Evolutionary conservation across 2,888 invertebrate genomes (phyloP), one percentile per base, ranked within the genome.

Genomic region (Ormyrus labotus): DNA sequence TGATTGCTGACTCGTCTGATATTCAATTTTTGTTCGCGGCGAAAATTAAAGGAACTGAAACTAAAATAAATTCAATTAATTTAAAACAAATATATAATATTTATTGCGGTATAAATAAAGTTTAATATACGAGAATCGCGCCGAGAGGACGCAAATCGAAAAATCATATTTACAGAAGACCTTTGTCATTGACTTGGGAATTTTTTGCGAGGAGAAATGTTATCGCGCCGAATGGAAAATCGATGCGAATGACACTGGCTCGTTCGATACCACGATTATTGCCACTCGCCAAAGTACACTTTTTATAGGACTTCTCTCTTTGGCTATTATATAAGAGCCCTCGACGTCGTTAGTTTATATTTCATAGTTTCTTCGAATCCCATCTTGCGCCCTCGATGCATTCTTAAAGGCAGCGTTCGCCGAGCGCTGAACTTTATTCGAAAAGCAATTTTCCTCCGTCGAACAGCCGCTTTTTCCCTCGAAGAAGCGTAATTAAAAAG

Each of bases 221-320:
- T 51, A 51, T 55, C 60, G 64, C 60, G n/a, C 13, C 13, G 63
- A 74, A 81, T 78, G 81, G 81, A 68, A 72, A 81, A 74, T 75
- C 81, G 72, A 78, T 78, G 50, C 61, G 73, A 72, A 78, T 72
- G 75, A 7, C 81, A 78, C 68, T 50, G 78, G 50, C 19, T 61
- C 67, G 78, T 70, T 81, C 74, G 55, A 78, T 75, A 75, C 72
- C 75, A 72, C 81, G 78, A 81, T 78, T 78, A 78, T 81, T 81
- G 75, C 71, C 75, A 67, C 72, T 71, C 67, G 81, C 58, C 61
- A 58, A 72, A 80, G 50, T 67, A 57, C 72, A 55, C 51, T 73
- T 80, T 82, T 78, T 75, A 74, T 78, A 71, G 34, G 64, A 47
- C 53, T 47, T 73, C 73, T 48, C 69, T 58, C 64, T 75, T 72